Base-by-base conservation (phyloP, 2,797 vertebrate genomes). In the Malurus splendens region DNA sequence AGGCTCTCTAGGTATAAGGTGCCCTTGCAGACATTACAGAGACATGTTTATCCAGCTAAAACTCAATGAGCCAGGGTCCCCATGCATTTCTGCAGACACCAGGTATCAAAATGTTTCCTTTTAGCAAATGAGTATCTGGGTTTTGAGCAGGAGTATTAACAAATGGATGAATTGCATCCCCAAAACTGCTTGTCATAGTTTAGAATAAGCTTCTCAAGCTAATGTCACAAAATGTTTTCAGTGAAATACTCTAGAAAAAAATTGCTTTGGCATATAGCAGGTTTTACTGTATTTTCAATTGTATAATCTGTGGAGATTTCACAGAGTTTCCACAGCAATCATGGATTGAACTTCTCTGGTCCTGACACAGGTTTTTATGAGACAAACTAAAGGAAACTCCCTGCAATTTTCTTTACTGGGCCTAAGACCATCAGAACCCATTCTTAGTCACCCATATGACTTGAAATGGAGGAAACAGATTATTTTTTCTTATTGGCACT, bases 121-220 rank as follows among this genome's bases (percentile, higher is more conserved):
- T 41, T 71, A 22, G 14, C 18, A 64, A 57, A 79, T 4, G 2
- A 76, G 5, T 47, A 52, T 18, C 32, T 59, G n/a, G 0, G 0
- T 12, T 88, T 68, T 61, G 38, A 23, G 47, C 28, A 61, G 9
- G 3, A 55, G 3, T 68, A 13, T 67, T 54, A 81, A 42, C 11
- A 54, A 74, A 60, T 42, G 9, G 12, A 30, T 45, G 14, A 75
- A 59, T 33, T 82, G 16, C 12, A 62, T 70, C 39, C 38, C 18
- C 64, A 51, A 25, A 25, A 72, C 18, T 57, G 7, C 50, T 66
- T 66, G 24, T 57, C 23, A 6, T 44, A 20, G 27, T 68, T 68
- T 32, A 74, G 45, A 57, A 60, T 60, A 5, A 62, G 27, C 24
- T 72, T 73, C 32, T 65, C 42, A 75, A 82, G 27, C 18, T 47